phyloP scores from a whole-genome alignment of 2,797 vertebrate species.

The Fistularia tabacaria region DNA sequence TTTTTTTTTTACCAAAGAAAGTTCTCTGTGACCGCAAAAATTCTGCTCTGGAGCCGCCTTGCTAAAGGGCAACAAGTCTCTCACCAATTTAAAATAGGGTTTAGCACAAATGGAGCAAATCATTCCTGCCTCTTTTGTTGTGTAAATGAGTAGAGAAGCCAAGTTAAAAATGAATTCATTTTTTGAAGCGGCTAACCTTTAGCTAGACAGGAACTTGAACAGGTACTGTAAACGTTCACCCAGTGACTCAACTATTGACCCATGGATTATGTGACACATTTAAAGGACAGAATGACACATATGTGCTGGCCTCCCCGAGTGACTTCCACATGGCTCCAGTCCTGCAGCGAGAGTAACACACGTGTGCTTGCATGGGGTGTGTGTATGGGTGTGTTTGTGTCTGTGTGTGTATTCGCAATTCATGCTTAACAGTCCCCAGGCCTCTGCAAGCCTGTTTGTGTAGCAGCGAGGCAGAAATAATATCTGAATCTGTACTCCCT shows the following conservation, averaged over 20 bases:
- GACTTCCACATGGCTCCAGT: constrained; percentile 48
- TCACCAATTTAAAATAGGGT: constrained; percentile 28
- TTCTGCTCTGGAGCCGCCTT: constrained; percentile 7
- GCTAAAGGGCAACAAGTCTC: constrained; percentile 37
- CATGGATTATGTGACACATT: constrained; percentile 34
- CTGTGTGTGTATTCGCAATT: constrained; percentile 10
- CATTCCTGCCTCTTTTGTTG: constrained; percentile 29
- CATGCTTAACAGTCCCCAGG: constrained; percentile 56
- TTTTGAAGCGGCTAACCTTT: constrained; percentile 39
- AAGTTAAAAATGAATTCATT: constrained; percentile 34
- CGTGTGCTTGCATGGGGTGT: constrained; percentile 15
- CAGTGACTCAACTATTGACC: constrained; percentile 19
- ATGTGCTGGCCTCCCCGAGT: constrained; percentile 51
- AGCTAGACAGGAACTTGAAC: neutral
- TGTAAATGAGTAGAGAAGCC: constrained; percentile 28
- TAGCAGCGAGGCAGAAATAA: constrained; percentile 69
- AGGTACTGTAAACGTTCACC: constrained; percentile 6
- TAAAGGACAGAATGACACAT: constrained; percentile 55
- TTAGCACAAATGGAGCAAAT: constrained; percentile 29
- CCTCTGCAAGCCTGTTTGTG: constrained; percentile 66
- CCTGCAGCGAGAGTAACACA: constrained; percentile 38
- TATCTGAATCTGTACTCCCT: constrained; percentile 65
- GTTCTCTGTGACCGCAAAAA: neutral
- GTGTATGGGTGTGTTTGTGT: constrained; percentile 2
- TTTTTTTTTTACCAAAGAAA: constrained; percentile 10